Evolutionary conservation across 2,797 vertebrate genomes (phyloP), one percentile per base, ranked within the genome.

Genomic region (Chloroceryle amazona): DNA sequence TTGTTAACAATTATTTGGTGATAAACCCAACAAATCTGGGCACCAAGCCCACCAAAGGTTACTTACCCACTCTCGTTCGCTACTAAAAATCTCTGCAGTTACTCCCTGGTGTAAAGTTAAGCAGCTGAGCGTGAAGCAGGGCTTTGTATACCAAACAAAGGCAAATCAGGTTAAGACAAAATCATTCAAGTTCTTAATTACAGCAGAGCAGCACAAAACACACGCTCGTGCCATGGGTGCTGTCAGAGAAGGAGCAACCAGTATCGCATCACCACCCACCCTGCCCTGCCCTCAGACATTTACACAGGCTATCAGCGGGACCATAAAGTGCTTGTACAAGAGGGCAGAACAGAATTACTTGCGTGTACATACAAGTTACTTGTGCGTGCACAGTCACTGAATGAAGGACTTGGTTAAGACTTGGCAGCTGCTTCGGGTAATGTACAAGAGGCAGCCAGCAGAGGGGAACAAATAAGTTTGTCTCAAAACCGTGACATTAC

Each of bases 161-260:
- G 67, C 74, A 35, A 44, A 71, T 33, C 42, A 41, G 61, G 72
- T 31, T 29, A 84, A 52, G 70, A 74, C 39, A 54, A 58, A 85
- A 46, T 39, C 57, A 65, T 55, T 72, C 35, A 5, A 21, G 41
- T 29, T 29, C 25, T 28, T 55, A 31, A 44, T 35, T 19, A 14
- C 41, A n/a, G 28, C 7, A 25, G 49, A 58, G 28, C 16, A 20
- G 29, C 42, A 37, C 68, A 54, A 41, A 74, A 4, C 31, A 13
- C 37, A 19, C 1, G 0, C 11, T 81, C 3, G 0, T 3, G 31
- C 16, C 60, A 3, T 33, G 1, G 37, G 31, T 16, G 4, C 39
- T 8, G 2, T 9, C 0, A 1, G 2, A 2, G 65, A 17, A 61
- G 58, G 49, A 39, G 57, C n/a, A 3, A 41, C 2, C 2, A 41